A percentile compares a stretch with the other conserved stretches of the same genome.
phyloP scores from a whole-genome alignment of 2,797 vertebrate genomes.

The Clarias laeviceps region DNA sequence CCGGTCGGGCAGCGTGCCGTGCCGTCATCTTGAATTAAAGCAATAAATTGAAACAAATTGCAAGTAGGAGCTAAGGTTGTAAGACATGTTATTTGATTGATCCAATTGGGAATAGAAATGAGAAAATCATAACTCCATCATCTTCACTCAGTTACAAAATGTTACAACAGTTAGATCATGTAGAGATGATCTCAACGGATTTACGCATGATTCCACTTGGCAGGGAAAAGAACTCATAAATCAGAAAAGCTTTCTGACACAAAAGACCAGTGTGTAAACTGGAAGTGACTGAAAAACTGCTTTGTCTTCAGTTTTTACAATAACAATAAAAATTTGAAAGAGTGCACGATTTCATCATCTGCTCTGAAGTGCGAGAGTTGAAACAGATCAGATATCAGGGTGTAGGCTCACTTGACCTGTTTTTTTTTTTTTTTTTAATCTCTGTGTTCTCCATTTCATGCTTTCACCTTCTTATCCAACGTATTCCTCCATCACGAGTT shows the following conservation, averaged over 20 bases:
- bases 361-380: slow-evolving; percentile 11
- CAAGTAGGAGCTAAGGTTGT: background rate
- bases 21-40: too few species aligned
- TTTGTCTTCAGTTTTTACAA: background rate
- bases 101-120: background rate
- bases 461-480: background rate
- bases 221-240: background rate
- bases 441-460: slow-evolving; percentile 10
- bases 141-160: background rate
- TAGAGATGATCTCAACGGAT: background rate
- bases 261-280: slow-evolving; percentile 23
- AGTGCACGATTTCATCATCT: slow-evolving; percentile 32
- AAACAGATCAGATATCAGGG: slow-evolving; percentile 18
- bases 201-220: background rate
- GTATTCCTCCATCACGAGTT: too few species aligned
- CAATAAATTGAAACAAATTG: background rate
- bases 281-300: slow-evolving; percentile 14
- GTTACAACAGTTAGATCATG: background rate
- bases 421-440: background rate
- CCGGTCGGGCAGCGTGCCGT: too few species aligned
- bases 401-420: slow-evolving; percentile 30
- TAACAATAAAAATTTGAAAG: background rate
- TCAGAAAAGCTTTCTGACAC: slow-evolving; percentile 9
- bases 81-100: background rate
- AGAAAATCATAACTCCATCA: background rate